Percentiles rank a stretch among this genome's conserved stretches.
Evolutionary conservation across 2,888 invertebrate genomes (phyloP).

Genomic region (Nomada fabriciana): DNA sequence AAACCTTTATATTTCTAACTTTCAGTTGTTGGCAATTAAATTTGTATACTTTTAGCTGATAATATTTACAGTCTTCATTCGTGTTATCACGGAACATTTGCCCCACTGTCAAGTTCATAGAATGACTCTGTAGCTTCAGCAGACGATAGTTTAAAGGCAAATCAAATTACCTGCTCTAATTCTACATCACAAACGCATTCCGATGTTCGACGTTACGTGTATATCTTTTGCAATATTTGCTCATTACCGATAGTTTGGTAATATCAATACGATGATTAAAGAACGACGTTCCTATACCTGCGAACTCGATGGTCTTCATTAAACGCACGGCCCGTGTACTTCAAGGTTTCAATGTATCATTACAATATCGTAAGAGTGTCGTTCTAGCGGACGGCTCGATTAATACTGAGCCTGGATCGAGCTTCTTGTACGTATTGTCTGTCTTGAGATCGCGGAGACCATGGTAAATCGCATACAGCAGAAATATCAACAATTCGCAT

Average conservation of each 20-base stretch:
- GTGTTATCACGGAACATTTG: neutral
- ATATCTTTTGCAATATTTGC: neutral
- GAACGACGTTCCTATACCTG: conserved; percentile 2
- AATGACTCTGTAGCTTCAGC: neutral
- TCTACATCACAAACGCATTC: neutral
- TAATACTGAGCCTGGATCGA: conserved; percentile 61
- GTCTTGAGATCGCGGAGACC: conserved; percentile 32
- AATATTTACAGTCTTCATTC: neutral
- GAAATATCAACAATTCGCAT: conserved; percentile 19
- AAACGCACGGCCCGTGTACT: neutral
- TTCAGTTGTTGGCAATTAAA: neutral
- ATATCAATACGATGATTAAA: neutral
- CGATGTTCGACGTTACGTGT: neutral
- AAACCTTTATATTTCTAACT: neutral
- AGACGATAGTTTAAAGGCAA: neutral
- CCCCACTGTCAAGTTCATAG: conserved; percentile 11
- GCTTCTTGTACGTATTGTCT: conserved; percentile 37
- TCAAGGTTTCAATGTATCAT: conserved; percentile 20
- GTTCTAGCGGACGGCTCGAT: conserved; percentile 64
- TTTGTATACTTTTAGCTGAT: neutral
- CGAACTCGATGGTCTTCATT: conserved; percentile 16
- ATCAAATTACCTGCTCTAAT: neutral
- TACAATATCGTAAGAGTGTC: conserved; percentile 50
- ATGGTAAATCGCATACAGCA: conserved; percentile 24
- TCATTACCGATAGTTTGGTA: conserved; percentile 28